These are phyloP conservation scores for Phrynocephalus versicolor DNA, from an alignment of 2,113 vertebrate genomes.

Conservation along the genomic window DNA sequence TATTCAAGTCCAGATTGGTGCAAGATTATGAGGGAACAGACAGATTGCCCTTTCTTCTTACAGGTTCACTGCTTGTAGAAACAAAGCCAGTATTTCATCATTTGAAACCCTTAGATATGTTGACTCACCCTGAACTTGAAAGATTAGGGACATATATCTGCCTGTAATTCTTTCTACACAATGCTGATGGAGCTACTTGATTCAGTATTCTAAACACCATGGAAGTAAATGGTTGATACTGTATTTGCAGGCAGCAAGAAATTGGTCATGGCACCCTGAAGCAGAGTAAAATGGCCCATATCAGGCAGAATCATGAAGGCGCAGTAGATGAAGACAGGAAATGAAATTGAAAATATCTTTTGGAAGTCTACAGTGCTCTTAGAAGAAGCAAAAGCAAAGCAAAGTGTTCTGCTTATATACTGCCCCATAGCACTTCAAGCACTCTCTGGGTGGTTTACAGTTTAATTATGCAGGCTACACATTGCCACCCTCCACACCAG, in stretches of 20 bases:
- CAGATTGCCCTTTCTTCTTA: no score
- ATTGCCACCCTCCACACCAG: no score
- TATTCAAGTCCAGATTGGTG: no score
- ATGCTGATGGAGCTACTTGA: not conserved
- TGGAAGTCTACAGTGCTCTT: no score
- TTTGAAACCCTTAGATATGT: not conserved
- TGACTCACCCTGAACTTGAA: not conserved
- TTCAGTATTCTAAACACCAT: not conserved
- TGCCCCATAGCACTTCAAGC: no score
- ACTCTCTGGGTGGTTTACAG: no score
- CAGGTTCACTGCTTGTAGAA: no score
- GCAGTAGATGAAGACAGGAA: not conserved
- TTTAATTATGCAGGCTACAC: no score
- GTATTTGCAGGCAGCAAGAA: not conserved
- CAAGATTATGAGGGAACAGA: no score
- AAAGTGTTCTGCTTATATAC: no score
- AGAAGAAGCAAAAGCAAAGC: no score
- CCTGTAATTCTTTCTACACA: not conserved
- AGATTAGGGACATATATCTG: not conserved
- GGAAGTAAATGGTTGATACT: not conserved
- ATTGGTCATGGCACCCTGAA: not conserved
- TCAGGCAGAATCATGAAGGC: not conserved
- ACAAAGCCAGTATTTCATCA: no score
- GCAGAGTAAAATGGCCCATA: not conserved
- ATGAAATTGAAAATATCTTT: not conserved